Base-by-base conservation (phyloP, 2,888 invertebrate species). In the Melanostoma mellinum region DNA sequence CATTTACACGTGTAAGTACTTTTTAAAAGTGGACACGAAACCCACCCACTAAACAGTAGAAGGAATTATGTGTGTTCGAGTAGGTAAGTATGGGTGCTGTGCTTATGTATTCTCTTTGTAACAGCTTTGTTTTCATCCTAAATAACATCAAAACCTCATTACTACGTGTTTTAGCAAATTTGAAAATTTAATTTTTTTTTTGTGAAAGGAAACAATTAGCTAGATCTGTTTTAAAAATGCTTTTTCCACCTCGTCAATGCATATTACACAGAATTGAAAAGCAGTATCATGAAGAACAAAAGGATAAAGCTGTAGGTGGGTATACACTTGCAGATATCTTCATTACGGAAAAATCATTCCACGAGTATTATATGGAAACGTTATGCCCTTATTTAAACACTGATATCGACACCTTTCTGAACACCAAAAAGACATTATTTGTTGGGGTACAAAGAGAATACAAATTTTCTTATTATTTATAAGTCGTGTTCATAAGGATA, bases 401-500 rank as follows among this genome's bases (percentile, higher is more conserved):
- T 56, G 52, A 77, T 65, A 36, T 63, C 40, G 2, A 44, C 42
- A 5, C 35, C 50, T 38, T 38, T 50, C 48, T 35, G 9, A 5
- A 1, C 44, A 9, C 4, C 50, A 30, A 50, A 50, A 32, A 4
- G 8, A 50, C 3, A 30, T 63, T 50, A 36, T 72, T 50, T 46
- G 40, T 55, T 53, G 53, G 48, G 63, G n/a, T 20, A 53, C 67
- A 73, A 77, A 82, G 72, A 67, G 72, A 77, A 82, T 82, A 77
- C 77, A 77, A 82, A 77, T 82, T 82, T 82, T 82, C 77, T 77
- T 77, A 82, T 82, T 82, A 77, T 72, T 77, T 38, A 68, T 50
- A 76, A 77, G 71, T 56, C 67, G 60, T 56, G 50, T 42, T 69
- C 63, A 46, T 55, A 50, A 50, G 63, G 53, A 55, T 67, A 38